Base-by-base conservation (phyloP, 2,888 invertebrate species). In the Dromius quadrimaculatus region DNA sequence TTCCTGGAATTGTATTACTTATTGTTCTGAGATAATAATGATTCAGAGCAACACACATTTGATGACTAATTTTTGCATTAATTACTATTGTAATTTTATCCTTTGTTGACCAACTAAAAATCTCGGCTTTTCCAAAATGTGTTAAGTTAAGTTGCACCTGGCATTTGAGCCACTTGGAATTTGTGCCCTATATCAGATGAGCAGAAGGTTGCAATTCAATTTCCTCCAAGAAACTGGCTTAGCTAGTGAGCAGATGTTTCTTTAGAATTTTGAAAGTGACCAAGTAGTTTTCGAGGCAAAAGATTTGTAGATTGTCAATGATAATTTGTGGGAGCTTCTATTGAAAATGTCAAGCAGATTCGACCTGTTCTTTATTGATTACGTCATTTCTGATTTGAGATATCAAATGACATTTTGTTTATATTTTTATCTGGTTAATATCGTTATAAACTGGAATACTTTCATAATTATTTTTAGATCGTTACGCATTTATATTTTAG, bases 401-500 rank as follows among this genome's bases (percentile, higher is more conserved):
- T 54, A 54, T 15, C 28, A 54, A 54, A 28, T 23, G 50, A 23
- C 15, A 41, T 41, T 23, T 11, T 20, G 20, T 20, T 9, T 19
- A 17, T n/a, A 11, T 5, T 50, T 23, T 54, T 3, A 28, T 3
- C 28, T 28, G 15, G 50, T 54, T 41, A n/a, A n/a, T n/a, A n/a
- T 54, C 22, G n/a, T n/a, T n/a, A n/a, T n/a, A n/a, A n/a, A 22
- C 4, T 20, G 23, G 1, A 36, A 1, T 2, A 15, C 11, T 15
- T 28, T 54, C 50, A 54, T 54, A 28, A 6, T 54, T 54, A 54
- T 54, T 28, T 54, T 28, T 54, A 54, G 50, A 28, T 23, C 41
- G 28, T 54, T 54, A 13, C 50, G 50, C 28, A 13, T 11, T 47
- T n/a, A n/a, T 11, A n/a, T 47, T 54, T 23, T 11, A 54, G 50